Percentiles rank a stretch among this genome's conserved stretches.
These are phyloP conservation scores for Gasterosteus aculeatus DNA, from an alignment of 2,113 vertebrate species.

Conservation along the genomic window DNA sequence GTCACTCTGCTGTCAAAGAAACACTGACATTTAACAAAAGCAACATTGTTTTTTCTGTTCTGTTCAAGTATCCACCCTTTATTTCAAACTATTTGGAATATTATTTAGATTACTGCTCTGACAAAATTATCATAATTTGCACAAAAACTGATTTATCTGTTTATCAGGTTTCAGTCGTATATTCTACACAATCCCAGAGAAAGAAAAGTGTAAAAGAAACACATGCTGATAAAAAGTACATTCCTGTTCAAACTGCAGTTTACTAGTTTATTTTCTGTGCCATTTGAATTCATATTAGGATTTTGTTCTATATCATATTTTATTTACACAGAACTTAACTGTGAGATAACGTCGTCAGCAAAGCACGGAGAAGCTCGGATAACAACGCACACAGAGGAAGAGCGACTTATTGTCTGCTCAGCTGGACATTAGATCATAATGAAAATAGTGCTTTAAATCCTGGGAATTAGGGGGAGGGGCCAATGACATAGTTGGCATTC, in stretches of 20 bases:
- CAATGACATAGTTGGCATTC: background rate
- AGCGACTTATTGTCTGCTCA: background rate
- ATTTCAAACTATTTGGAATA: background rate
- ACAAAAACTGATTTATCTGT: background rate
- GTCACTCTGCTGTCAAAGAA: slow-evolving; percentile 47
- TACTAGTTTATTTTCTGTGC: background rate
- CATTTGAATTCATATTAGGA: no score
- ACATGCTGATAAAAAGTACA: background rate
- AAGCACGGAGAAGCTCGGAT: background rate
- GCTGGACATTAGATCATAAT: background rate
- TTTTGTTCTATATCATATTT: no score
- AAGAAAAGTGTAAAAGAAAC: background rate
- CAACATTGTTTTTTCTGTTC: background rate
- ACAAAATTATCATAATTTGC: background rate
- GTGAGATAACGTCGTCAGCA: background rate
- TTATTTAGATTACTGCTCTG: background rate
- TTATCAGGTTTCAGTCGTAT: background rate
- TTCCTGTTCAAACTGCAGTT: no score
- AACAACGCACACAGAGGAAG: background rate
- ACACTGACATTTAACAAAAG: slow-evolving; percentile 39
- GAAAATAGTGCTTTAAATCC: background rate
- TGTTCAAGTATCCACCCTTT: background rate
- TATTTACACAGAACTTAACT: background rate
- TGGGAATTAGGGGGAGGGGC: background rate
- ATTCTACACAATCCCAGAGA: background rate